Base-by-base conservation (phyloP, 2,113 vertebrate genomes). In the Brachypodius melanocephalos region DNA sequence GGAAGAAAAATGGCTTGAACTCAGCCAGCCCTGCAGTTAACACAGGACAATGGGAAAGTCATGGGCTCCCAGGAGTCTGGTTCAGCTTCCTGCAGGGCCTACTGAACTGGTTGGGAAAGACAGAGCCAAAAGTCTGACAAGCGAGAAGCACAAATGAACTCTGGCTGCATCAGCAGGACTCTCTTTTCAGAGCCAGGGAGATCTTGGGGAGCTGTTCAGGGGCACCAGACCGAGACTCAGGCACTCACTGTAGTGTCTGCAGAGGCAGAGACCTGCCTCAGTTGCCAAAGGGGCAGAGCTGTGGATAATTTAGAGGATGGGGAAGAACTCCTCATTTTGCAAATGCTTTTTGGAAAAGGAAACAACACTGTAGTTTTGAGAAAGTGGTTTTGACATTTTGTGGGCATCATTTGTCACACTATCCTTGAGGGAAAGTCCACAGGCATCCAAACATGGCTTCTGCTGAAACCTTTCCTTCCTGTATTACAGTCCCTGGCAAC, bases 161-260 rank as follows among this genome's bases (percentile, higher is more conserved):
- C 81, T 94, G 93, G 81, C 94, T 94, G 89, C 85, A 93, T 61
- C 87, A 97, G 94, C 93, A 79, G 85, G 91, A 65, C 78, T 88
- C 69, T 75, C 81, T 85, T 95, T 94, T 96, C 93, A 96, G 91
- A 89, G 89, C 45, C 91, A 92, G 76, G 21, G 69, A 85, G 81
- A 72, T 85, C 91, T 75, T 91, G 93, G 77, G 84, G 89, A 94
- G 96, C 93, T 96, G 87, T 96, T 97, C 74, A 97, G 49, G 80
- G 54, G 81, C 80, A 96, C 89, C 94, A 97, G 95, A 96, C 96
- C 17, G 10, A 97, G 92, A 94, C 88, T 52, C 74, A 63, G 80
- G 79, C 76, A 62, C 73, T 95, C 16, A 0, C 57, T 82, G 65
- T 22, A 87, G 81, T 55, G 89, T 95, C 94, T 96, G 71, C 85